Evolutionary conservation across 64 coral and sea anemone genomes (phyloP).

Genomic region (Montipora efflorescens): DNA sequence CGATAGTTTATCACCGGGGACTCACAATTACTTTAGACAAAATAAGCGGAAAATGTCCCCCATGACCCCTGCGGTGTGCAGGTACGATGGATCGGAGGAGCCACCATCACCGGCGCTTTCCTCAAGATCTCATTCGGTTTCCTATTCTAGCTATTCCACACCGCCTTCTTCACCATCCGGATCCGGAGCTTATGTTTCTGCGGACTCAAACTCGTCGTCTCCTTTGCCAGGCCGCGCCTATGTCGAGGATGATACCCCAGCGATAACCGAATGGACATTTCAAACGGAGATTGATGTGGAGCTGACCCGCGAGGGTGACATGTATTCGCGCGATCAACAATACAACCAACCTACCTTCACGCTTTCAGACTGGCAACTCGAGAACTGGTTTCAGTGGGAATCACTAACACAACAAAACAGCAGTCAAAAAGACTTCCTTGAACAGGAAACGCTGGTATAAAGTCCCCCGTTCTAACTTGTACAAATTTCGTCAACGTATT

Average conservation of each 20-base stretch:
- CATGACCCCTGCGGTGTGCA: neutral
- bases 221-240: slow-evolving; percentile 59
- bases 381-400: slow-evolving; percentile 73
- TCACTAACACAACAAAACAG: slow-evolving; percentile 52
- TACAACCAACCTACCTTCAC: neutral
- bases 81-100: slow-evolving; percentile 33
- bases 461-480: neutral
- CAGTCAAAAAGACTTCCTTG: slow-evolving; percentile 68
- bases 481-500: neutral
- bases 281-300: slow-evolving; percentile 63
- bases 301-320: slow-evolving; percentile 21
- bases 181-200: slow-evolving; percentile 46
- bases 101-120: slow-evolving; percentile 74
- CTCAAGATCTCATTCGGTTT: slow-evolving; percentile 51
- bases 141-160: slow-evolving; percentile 69
- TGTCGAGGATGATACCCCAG: slow-evolving; percentile 22
- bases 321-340: neutral
- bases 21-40: slow-evolving; percentile 40
- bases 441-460: slow-evolving; percentile 77
- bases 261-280: slow-evolving; percentile 29
- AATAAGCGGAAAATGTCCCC: slow-evolving; percentile 48
- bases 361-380: slow-evolving; percentile 66
- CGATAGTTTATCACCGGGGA: slow-evolving; percentile 3
- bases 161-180: slow-evolving; percentile 62
- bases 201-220: slow-evolving; percentile 61